Base-by-base conservation (phyloP, 2,888 invertebrate species). In the Hemistola chrysoprasaria region DNA sequence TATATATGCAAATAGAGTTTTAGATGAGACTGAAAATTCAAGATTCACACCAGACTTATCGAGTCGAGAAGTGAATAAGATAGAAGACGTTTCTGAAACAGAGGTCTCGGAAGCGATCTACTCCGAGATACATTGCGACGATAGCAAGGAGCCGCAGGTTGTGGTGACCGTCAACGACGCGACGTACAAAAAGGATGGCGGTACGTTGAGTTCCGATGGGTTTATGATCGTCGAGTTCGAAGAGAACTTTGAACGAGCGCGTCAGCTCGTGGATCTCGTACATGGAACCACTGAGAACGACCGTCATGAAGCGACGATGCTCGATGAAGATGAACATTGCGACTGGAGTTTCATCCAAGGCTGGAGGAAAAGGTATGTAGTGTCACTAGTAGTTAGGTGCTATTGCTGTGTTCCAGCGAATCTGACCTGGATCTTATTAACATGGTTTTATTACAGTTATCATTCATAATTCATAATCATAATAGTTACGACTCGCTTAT, bases 331-430 rank as follows among this genome's bases (percentile, higher is more conserved):
- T 21, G 84, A 82, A 59, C 90, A 90, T 50, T 92, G 92, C 49
- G 93, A 93, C 70, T 93, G 93, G 93, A 93, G 93, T 66, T 93
- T 93, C 70, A 93, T 93, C 31, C 93, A 93, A 73, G 92, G 92
- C 65, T 93, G 93, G 93, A 89, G 93, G 65, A 90, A 92, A 78
- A 90, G 93, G 93, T 93, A 79, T 70, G 81, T 72, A n/a, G n/a
- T n/a, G 20, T 34, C 24, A 36, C 26, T 8, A 24, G 23, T 23
- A 20, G 23, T 11, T 32, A 28, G 16, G 22, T 45, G 45, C 54
- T 56, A 37, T 54, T 56, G 60, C 64, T 64, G 43, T 57, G 54
- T 22, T 60, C 43, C 52, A 69, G 64, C 63, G 62, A 7, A 42
- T 42, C 47, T 67, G 73, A 62, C 75, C 78, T 62, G 57, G 58